phyloP scores from a whole-genome alignment of 2,888 invertebrate genomes.

The Sinohyriopsis cumingii region DNA sequence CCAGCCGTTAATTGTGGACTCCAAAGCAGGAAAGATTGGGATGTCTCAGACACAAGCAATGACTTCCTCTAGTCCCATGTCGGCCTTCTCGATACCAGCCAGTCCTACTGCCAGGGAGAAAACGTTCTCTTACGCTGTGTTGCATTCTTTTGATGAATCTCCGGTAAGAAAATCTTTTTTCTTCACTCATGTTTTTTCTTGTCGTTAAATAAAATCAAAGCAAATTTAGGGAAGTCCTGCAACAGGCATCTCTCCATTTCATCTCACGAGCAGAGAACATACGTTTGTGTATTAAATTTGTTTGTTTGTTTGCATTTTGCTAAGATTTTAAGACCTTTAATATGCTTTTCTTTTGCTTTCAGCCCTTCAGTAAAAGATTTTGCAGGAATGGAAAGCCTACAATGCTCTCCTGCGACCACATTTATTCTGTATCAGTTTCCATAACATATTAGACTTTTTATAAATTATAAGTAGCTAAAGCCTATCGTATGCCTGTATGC shows the following conservation, averaged over 20 bases:
- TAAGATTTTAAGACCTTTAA: no score
- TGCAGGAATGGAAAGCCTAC: no score
- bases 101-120: constrained; percentile 39
- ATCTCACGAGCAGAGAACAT: no score
- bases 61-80: constrained; percentile 25
- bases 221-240: neutral
- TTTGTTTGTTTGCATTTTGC: no score
- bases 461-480: no score
- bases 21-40: constrained; percentile 48
- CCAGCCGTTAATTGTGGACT: constrained; percentile 61
- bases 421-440: no score
- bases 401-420: no score
- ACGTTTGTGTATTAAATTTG: no score
- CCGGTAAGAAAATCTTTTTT: constrained; percentile 24
- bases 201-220: neutral
- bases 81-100: constrained; percentile 25
- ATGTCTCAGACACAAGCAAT: constrained; percentile 37
- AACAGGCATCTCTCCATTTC: neutral
- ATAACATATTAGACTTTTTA: no score
- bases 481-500: no score
- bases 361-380: no score
- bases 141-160: constrained; percentile 49
- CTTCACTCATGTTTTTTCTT: neutral
- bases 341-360: no score
- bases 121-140: constrained; percentile 53